phyloP scores from a whole-genome alignment of 2,888 invertebrate species.

The Willowsia nigromaculata region DNA sequence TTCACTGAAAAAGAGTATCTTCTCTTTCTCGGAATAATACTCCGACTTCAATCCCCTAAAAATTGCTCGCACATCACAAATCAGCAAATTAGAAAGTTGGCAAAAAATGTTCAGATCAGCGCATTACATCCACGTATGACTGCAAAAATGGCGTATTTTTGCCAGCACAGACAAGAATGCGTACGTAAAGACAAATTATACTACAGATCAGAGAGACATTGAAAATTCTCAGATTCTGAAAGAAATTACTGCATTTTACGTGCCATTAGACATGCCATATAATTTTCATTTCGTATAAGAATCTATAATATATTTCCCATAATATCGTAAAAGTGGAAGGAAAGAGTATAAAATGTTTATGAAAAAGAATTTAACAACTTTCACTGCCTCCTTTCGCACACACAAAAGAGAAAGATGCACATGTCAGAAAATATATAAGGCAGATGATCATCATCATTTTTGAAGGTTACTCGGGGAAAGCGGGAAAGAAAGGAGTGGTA shows the following conservation, averaged over 20 bases:
- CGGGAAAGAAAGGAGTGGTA: background rate
- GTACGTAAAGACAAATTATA: background rate
- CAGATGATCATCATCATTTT: background rate
- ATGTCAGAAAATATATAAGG: background rate
- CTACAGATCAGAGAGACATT: background rate
- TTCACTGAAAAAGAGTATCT: background rate
- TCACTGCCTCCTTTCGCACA: background rate
- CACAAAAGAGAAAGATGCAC: background rate
- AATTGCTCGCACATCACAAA: slow-evolving; percentile 37
- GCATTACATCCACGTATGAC: background rate
- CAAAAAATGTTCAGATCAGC: background rate
- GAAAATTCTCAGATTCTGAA: slow-evolving; percentile 1
- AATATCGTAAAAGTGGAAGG: background rate
- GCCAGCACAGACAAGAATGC: background rate
- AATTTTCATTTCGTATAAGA: slow-evolving; percentile 30
- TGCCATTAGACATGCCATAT: slow-evolving; percentile 43
- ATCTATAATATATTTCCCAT: background rate
- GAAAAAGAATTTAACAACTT: slow-evolving; percentile 50
- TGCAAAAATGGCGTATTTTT: background rate
- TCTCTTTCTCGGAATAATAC: background rate
- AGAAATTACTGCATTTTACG: slow-evolving; percentile 36
- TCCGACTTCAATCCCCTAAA: slow-evolving; percentile 3
- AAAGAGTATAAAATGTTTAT: slow-evolving; percentile 40
- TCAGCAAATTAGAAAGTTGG: slow-evolving; percentile 41
- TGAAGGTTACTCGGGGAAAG: background rate